Percentiles rank a stretch among this genome's conserved stretches.
Evolutionary conservation across 2,888 invertebrate genomes (phyloP).

Genomic region (Melolontha melolontha): DNA sequence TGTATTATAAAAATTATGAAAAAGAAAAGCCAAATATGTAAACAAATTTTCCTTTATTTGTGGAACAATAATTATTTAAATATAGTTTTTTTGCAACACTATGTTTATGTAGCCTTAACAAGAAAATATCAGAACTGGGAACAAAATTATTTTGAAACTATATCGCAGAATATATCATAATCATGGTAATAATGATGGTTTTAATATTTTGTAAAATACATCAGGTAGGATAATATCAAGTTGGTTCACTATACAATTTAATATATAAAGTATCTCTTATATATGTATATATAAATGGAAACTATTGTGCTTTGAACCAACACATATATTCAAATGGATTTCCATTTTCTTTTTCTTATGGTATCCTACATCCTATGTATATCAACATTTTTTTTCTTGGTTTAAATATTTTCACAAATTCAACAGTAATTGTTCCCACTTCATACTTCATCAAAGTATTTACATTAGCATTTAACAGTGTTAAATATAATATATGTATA

Average conservation of each 20-base stretch:
- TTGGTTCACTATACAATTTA: constrained; percentile 42
- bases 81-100: constrained; percentile 47
- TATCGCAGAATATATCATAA: constrained; percentile 18
- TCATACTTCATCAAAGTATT: constrained; percentile 44
- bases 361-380: constrained; percentile 36
- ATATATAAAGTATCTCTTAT: constrained; percentile 15
- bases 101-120: constrained; percentile 48
- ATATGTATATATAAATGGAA: constrained; percentile 22
- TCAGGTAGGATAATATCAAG: constrained; percentile 38
- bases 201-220: constrained; percentile 28
- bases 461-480: constrained; percentile 40
- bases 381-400: constrained; percentile 29
- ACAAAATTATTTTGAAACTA: constrained; percentile 44
- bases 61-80: constrained; percentile 52
- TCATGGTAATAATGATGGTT: constrained; percentile 28
- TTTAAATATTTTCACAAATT: constrained; percentile 41
- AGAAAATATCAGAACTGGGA: constrained; percentile 49
- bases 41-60: constrained; percentile 55
- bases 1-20: too few species aligned
- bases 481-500: constrained; percentile 39
- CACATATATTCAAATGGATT: constrained; percentile 17
- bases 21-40: constrained; percentile 36
- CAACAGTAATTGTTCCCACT: constrained; percentile 50
- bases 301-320: constrained; percentile 39
- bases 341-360: background rate